A percentile compares a stretch with the other conserved stretches of the same genome.
Conservation (phyloP, 2,113 vertebrate species). For the Phalacrocorax pelagicus region DNA sequence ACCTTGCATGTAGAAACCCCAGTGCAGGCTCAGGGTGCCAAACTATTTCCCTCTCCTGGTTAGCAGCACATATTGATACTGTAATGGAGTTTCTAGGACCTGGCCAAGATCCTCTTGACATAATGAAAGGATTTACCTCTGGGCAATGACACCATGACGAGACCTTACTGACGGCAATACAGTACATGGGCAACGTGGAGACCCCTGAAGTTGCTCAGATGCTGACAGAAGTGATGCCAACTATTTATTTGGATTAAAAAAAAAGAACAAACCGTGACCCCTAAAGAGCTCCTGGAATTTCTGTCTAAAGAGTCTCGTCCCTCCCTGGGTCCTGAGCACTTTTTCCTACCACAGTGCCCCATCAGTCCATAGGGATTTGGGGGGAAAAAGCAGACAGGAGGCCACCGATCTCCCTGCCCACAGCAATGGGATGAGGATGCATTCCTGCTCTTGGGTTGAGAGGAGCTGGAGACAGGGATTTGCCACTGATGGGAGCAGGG, state of each 20-base stretch:
- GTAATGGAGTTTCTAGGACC: neutral
- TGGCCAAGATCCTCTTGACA: neutral
- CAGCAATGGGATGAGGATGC: neutral
- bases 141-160: neutral
- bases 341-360: neutral
- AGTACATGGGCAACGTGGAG: neutral
- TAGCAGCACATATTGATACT: neutral
- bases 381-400: neutral
- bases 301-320: neutral
- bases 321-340: neutral
- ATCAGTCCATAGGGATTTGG: rapidly evolving
- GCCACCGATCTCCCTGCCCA: neutral
- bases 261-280: rapidly evolving
- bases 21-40: neutral
- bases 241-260: neutral
- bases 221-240: neutral
- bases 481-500: neutral
- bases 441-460: neutral
- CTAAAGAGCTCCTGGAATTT: neutral
- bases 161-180: neutral
- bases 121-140: neutral
- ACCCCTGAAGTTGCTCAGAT: neutral
- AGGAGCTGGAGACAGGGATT: neutral
- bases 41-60: neutral
- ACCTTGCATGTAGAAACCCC: neutral